These are phyloP conservation scores for Lydus trimaculatus DNA, from an alignment of 2,888 invertebrate species.

Conservation along the genomic window DNA sequence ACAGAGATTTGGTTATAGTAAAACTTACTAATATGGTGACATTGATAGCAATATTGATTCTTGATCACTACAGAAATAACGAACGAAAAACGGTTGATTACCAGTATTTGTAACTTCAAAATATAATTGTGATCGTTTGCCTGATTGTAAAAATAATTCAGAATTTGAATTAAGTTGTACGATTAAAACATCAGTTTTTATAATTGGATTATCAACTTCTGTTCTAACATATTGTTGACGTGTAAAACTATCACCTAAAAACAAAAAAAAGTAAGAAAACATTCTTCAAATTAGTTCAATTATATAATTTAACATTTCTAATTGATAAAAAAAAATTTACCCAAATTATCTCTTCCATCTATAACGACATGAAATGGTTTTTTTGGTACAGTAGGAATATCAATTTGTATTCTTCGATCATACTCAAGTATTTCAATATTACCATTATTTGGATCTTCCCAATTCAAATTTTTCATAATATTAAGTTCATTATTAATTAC, in stretches of 20 bases:
- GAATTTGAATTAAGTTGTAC: conserved; percentile 63
- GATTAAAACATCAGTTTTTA: conserved; percentile 41
- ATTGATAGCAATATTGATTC: conserved; percentile 66
- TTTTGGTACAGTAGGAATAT: conserved; percentile 38
- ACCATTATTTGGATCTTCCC: background rate
- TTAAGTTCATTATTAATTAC: background rate
- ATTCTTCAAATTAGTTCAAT: conserved; percentile 12
- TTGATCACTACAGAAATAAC: conserved; percentile 69
- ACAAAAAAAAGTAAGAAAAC: too few species aligned
- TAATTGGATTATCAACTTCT: conserved; percentile 36
- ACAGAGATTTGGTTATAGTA: background rate
- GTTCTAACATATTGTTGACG: conserved; percentile 45
- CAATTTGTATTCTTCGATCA: conserved; percentile 28
- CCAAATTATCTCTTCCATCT: conserved; percentile 49
- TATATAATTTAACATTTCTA: background rate
- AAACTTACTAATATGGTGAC: conserved; percentile 64
- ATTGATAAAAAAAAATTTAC: too few species aligned
- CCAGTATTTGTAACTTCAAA: conserved; percentile 78
- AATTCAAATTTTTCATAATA: background rate
- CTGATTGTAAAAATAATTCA: conserved; percentile 58
- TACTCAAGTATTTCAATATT: background rate
- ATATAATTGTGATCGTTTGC: conserved; percentile 60
- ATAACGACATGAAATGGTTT: conserved; percentile 47
- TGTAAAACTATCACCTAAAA: conserved; percentile 47
- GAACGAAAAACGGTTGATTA: conserved; percentile 64